A percentile compares a stretch with the other conserved stretches of the same genome.
These are phyloP conservation scores for Machimus rusticus DNA, from an alignment of 2,888 invertebrate genomes.

Conservation along the genomic window DNA sequence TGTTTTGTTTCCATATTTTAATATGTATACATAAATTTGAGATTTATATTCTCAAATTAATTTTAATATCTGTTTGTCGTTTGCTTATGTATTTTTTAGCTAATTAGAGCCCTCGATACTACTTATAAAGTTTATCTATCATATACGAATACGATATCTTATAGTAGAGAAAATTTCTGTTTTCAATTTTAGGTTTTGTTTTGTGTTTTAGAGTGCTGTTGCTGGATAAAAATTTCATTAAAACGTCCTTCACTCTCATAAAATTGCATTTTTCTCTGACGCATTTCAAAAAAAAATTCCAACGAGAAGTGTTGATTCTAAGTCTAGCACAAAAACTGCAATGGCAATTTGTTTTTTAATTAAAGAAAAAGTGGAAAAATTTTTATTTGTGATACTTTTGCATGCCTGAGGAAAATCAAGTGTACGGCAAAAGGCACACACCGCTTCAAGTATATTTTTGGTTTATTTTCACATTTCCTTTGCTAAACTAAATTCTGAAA, in stretches of 20 bases:
- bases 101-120: too few species aligned
- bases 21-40: too few species aligned
- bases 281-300: not conserved
- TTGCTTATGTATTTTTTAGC: too few species aligned
- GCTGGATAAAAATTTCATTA: not conserved
- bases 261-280: not conserved
- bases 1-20: too few species aligned
- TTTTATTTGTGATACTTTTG: not conserved
- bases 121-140: too few species aligned
- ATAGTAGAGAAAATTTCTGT: not conserved
- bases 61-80: too few species aligned
- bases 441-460: not conserved
- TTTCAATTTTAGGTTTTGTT: not conserved
- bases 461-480: not conserved
- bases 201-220: not conserved
- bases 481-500: not conserved
- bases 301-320: not conserved
- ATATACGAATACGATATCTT: not conserved
- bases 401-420: not conserved
- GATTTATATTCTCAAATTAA: too few species aligned
- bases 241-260: not conserved
- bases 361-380: not conserved
- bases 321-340: not conserved
- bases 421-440: not conserved
- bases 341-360: not conserved